phyloP scores from a whole-genome alignment of 2,888 invertebrate species.

The Aspidiotus destructor region DNA sequence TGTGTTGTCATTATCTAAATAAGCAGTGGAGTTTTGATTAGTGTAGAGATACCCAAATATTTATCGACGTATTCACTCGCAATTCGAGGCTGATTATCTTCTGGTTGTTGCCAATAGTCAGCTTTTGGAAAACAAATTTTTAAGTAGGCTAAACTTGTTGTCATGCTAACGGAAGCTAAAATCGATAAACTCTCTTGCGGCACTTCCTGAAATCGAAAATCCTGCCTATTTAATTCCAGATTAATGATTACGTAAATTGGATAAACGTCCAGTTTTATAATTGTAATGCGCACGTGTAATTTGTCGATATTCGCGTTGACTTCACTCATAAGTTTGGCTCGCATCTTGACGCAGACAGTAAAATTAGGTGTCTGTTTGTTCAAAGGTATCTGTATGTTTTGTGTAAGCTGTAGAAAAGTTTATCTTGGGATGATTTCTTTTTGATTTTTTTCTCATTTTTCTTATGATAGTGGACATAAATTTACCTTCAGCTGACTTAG shows the following conservation, averaged over 20 bases:
- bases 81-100: conserved; percentile 43
- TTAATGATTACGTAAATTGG: too few relatives aligned
- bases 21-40: too few relatives aligned
- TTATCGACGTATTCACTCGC: conserved; percentile 59
- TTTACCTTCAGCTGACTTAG: conserved; percentile 42
- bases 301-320: conserved; percentile 64
- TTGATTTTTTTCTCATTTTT: not conserved
- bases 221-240: not conserved
- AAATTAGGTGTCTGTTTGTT: conserved; percentile 57
- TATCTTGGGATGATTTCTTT: conserved; percentile 40
- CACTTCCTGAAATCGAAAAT: conserved; percentile 51
- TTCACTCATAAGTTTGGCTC: conserved; percentile 70
- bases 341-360: conserved; percentile 68
- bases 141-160: conserved; percentile 67
- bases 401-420: conserved; percentile 48
- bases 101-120: conserved; percentile 53
- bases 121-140: conserved; percentile 69
- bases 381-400: conserved; percentile 37
- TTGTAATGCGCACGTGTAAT: conserved; percentile 51
- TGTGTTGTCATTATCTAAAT: too few relatives aligned
- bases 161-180: conserved; percentile 63
- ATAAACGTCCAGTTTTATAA: not conserved
- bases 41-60: conserved; percentile 52
- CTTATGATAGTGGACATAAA: not conserved
- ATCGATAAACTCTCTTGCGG: conserved; percentile 61